These are phyloP conservation scores for Archocentrus centrarchus DNA, from an alignment of 2,113 vertebrate species.

Conservation along the genomic window DNA sequence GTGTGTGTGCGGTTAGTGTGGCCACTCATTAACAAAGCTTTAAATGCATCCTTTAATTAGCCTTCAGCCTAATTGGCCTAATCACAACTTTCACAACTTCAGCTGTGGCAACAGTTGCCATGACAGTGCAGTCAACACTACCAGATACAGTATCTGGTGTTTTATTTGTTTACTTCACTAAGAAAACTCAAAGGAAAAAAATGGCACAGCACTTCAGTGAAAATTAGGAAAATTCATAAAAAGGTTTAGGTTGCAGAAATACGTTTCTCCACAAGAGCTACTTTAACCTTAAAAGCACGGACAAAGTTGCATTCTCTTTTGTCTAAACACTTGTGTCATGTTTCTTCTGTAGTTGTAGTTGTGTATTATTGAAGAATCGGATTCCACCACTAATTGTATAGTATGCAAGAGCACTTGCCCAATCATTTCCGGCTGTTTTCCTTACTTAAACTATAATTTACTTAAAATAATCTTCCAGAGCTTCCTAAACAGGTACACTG, in stretches of 20 bases:
- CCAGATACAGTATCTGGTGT: constrained; percentile 7
- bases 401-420: background rate
- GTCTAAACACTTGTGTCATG: constrained; percentile 24
- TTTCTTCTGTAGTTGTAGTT: constrained; percentile 21
- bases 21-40: constrained; percentile 73
- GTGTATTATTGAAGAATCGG: constrained; percentile 49
- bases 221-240: background rate
- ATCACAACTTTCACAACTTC: constrained; percentile 70
- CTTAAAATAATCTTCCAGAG: constrained; percentile 34
- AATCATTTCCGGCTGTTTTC: constrained; percentile 34
- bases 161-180: constrained; percentile 46
- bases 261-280: background rate
- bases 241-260: background rate
- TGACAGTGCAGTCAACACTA: constrained; percentile 17
- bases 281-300: constrained; percentile 1
- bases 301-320: background rate
- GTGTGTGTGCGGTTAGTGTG: constrained; percentile 33
- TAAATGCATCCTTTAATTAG: constrained; percentile 80
- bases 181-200: background rate
- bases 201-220: background rate
- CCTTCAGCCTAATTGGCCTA: constrained; percentile 71
- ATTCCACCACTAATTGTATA: constrained; percentile 58
- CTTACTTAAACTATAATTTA: constrained; percentile 42
- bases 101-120: constrained; percentile 70
- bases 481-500: constrained; percentile 28